Evolutionary conservation across 2,888 invertebrate genomes (phyloP).

Genomic region (Watsonalla cultraria): DNA sequence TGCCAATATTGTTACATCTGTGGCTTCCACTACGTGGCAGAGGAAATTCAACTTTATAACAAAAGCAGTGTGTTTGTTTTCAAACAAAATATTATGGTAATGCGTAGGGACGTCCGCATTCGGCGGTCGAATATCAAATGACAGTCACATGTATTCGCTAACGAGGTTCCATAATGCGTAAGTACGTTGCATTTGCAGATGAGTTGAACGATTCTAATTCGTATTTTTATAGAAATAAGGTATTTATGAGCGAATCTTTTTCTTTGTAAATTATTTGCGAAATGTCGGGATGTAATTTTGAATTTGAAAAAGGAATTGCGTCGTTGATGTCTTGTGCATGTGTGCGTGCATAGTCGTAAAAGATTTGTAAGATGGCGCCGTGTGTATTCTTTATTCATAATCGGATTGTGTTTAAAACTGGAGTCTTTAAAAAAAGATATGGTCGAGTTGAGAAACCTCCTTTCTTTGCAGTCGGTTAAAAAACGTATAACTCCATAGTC

Average conservation of each 20-base stretch:
- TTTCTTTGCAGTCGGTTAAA: no score
- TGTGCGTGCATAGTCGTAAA: conserved; percentile 37
- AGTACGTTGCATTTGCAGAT: conserved; percentile 40
- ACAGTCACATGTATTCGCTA: conserved; percentile 63
- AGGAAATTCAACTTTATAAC: conserved; percentile 35
- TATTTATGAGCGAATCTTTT: conserved; percentile 13
- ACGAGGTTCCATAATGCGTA: conserved; percentile 56
- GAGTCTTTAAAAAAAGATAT: no score
- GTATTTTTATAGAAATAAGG: conserved; percentile 28
- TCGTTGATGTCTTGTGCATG: background rate
- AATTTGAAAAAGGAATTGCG: conserved; percentile 61
- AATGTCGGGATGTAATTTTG: conserved; percentile 47
- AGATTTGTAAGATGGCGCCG: conserved; percentile 39
- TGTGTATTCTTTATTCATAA: conserved; percentile 3
- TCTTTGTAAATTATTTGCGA: conserved; percentile 38
- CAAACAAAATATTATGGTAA: conserved; percentile 15
- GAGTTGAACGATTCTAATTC: conserved; percentile 34
- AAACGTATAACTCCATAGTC: background rate
- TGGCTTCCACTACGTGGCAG: conserved; percentile 27
- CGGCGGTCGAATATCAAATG: conserved; percentile 60
- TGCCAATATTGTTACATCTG: conserved; percentile 61
- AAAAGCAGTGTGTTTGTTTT: conserved; percentile 35
- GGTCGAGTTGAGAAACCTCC: no score
- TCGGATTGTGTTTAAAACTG: background rate
- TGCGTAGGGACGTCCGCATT: conserved; percentile 31